Conservation (phyloP, 1,140 invertebrate species). For the Eupristina koningsbergeri region DNA sequence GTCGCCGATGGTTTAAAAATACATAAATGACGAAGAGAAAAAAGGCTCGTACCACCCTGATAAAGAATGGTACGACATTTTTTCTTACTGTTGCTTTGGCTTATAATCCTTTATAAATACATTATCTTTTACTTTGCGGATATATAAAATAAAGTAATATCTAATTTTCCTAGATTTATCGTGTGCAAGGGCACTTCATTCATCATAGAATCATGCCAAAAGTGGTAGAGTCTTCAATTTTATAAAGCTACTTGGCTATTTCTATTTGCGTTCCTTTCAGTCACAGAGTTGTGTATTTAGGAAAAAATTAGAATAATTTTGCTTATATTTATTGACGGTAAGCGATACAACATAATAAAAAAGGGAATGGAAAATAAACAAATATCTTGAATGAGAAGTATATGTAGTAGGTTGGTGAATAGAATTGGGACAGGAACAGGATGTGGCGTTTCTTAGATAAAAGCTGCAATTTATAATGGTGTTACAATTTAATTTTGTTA, state of each 20-base stretch:
- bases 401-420: background rate
- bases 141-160: background rate
- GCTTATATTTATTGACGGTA: background rate
- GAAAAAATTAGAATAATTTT: slow-evolving; percentile 17
- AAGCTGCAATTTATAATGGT: slow-evolving; percentile 2
- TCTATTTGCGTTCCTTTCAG: background rate
- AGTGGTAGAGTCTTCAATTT: background rate
- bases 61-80: slow-evolving; percentile 24
- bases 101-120: slow-evolving; percentile 1
- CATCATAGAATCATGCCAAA: background rate
- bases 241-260: background rate
- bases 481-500: background rate
- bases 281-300: background rate
- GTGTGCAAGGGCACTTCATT: background rate
- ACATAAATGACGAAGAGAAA: background rate
- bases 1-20: slow-evolving; percentile 16
- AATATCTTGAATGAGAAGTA: background rate
- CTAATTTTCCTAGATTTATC: background rate
- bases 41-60: slow-evolving; percentile 13
- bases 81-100: background rate
- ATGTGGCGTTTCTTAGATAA: slow-evolving; percentile 2
- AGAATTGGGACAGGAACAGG: slow-evolving; percentile 28
- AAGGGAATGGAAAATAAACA: background rate
- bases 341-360: background rate
- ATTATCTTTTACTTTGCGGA: background rate